Conservation (phyloP, 1,140 invertebrate species). For the Penaeus indicus region DNA sequence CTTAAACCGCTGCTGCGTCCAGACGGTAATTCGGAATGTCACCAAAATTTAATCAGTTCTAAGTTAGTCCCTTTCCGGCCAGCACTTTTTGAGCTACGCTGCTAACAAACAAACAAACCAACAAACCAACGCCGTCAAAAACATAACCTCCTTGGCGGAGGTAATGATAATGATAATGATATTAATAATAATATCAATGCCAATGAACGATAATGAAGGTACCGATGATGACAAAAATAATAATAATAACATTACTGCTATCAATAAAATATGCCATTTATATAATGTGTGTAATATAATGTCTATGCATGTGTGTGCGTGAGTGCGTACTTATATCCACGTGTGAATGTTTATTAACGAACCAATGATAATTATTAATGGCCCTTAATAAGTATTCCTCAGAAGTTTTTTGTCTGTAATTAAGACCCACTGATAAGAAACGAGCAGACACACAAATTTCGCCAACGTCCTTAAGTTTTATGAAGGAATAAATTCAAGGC, state of each 20-base stretch:
- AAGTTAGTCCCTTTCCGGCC: no score
- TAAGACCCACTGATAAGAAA: background rate
- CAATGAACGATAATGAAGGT: no score
- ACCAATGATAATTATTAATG: background rate
- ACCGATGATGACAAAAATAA: no score
- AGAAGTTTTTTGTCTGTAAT: background rate
- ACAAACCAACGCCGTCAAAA: no score
- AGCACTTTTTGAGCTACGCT: no score
- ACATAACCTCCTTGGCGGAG: no score
- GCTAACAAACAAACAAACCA: no score
- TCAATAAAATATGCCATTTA: background rate
- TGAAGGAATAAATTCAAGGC: background rate
- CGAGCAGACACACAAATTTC: background rate
- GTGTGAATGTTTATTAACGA: background rate
- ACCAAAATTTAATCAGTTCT: no score
- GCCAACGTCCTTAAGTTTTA: no score
- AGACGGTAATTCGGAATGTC: no score
- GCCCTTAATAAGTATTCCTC: background rate
- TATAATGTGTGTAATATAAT: background rate
- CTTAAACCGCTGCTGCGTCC: no score
- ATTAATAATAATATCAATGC: background rate
- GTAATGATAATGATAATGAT: background rate
- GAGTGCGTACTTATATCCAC: background rate
- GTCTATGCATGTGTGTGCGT: background rate
- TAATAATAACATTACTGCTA: no score